Evolutionary conservation across 2,113 vertebrate genomes (phyloP).

Genomic region (Promerops cafer): DNA sequence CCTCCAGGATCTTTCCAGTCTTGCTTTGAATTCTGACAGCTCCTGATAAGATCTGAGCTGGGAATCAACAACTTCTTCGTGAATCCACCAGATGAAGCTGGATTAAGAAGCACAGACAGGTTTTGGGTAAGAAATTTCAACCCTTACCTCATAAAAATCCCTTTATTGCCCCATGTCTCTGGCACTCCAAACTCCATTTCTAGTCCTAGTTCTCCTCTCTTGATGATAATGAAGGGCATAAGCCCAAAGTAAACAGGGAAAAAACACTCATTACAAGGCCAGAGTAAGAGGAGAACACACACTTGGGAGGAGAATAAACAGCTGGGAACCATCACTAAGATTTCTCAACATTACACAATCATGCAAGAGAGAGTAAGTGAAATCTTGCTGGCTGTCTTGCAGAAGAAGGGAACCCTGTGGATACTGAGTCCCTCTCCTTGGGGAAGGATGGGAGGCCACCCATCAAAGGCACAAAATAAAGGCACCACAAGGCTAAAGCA

Average conservation of each 20-base stretch:
- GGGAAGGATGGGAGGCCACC: neutral
- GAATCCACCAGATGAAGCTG: constrained; percentile 10
- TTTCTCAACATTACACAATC: neutral
- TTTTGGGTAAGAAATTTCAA: neutral
- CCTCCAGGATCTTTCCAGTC: neutral
- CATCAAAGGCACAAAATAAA: neutral
- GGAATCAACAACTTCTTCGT: constrained; percentile 34
- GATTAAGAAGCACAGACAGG: neutral
- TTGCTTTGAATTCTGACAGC: constrained; percentile 24
- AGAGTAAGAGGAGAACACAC: neutral
- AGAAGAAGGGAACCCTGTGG: neutral
- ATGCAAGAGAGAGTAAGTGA: neutral
- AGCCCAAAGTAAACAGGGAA: neutral
- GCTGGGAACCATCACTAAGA: neutral
- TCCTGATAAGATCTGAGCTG: constrained; percentile 1
- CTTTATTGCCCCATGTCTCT: neutral
- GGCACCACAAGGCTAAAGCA: neutral
- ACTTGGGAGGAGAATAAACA: neutral
- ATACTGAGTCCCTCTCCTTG: neutral
- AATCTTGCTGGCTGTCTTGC: neutral
- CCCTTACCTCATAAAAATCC: neutral
- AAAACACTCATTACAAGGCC: neutral
- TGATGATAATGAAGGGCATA: neutral
- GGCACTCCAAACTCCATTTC: neutral
- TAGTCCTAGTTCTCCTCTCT: neutral